Evolutionary conservation across 2,797 vertebrate genomes (phyloP), one percentile per base, ranked within the genome.

Genomic region (Tapirus indicus): DNA sequence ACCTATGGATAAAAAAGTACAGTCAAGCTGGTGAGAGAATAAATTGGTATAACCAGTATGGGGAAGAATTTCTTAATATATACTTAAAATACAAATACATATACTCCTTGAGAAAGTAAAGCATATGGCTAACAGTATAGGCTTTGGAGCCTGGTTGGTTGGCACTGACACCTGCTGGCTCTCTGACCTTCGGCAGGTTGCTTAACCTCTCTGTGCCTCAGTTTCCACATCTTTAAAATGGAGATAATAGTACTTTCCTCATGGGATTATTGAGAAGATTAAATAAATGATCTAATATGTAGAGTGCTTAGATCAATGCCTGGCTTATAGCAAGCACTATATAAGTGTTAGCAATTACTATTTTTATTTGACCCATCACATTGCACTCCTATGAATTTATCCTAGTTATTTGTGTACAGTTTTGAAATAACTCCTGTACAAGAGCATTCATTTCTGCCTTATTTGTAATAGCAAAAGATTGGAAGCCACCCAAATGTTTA

Each of bases 281-380:
- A 56, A 91, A 44, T 58, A 64, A 78, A 72, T 69, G 10, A 21
- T 5, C 54, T 90, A 85, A 68, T 41, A 91, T 56, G 14, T 23
- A 79, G 17, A 80, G 29, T 56, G 32, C 60, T 72, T 95, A 69
- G 32, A 72, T 89, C 49, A 86, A 18, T 47, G 41, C 21, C 88
- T 77, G 88, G 7, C 11, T 92, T 79, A 75, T 7, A 88, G 64
- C 32, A 47, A 80, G 23, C 16, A 25, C n/a, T 23, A 3, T 27
- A 17, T 64, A 92, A 83, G 4, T 18, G 14, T 89, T 77, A n/a
- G 14, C 35, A n/a, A 84, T 62, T 86, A 69, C n/a, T 87, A 69
- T 92, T 95, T 93, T 87, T 84, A 87, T 94, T 90, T 88, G 91
- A 41, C 58, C 49, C 38, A 35, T 47, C 47, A 71, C 64, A 56